Base-by-base conservation (phyloP, 2,888 invertebrate species). In the Cremastinae sp. region DNA sequence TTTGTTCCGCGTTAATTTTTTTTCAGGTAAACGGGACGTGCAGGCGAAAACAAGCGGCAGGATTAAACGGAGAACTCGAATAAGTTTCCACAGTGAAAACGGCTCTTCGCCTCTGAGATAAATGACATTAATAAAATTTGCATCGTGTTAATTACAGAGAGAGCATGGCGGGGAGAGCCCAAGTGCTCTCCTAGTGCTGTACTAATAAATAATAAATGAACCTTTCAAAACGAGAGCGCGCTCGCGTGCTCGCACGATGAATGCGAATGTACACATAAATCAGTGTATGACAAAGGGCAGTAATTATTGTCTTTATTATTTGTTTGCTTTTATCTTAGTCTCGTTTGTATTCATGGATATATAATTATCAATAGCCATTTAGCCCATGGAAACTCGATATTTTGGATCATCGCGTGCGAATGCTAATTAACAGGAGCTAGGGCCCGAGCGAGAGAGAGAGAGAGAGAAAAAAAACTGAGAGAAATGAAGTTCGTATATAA, bases 151-250 rank as follows among this genome's bases (percentile, higher is more conserved):
- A 74, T 61, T 61, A 34, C 54, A 54, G 54, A 41, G 45, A 12
- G 28, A 28, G 28, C 2, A 5, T 3, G 28, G 5, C 2, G 5
- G 28, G 5, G 28, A 28, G 28, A 28, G 28, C n/a, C n/a, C n/a
- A n/a, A n/a, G n/a, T n/a, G n/a, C n/a, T n/a, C n/a, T n/a, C n/a
- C n/a, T n/a, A 28, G 28, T 5, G 10, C 12, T 38, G 38, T 66
- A 45, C 22, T 34, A 47, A 68, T 62, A 61, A 74, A 66, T 68
- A 68, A 68, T 68, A 54, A 62, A 74, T 68, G 53, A 66, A 45
- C 47, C 38, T 66, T 74, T 59, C 47, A 66, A 9, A 38, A 22
- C 12, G 36, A 38, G 28, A 45, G 28, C 20, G 38, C 36, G 38
- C 5, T 28, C 28, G 28, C 28, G 28, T 28, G 28, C 28, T 28